Percentiles rank a stretch among this genome's conserved stretches.
phyloP scores from a whole-genome alignment of 2,113 vertebrate genomes.

The Chloropsis hardwickii region DNA sequence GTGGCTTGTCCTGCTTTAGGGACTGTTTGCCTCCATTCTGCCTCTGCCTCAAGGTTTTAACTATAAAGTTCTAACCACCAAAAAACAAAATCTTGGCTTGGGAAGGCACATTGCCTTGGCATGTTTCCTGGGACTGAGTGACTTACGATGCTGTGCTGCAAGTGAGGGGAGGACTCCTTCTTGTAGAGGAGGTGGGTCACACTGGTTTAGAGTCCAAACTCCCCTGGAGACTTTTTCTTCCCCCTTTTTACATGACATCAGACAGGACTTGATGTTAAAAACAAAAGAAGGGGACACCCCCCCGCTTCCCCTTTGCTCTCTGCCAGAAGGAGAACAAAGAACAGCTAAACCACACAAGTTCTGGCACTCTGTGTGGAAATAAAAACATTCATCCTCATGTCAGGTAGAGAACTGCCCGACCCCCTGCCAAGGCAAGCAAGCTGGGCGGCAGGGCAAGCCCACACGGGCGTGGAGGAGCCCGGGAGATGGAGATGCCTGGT shows the following conservation, averaged over 20 bases:
- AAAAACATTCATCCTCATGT: conserved; percentile 58
- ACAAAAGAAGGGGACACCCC: conserved; percentile 29
- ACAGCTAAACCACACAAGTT: conserved; percentile 42
- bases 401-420: conserved; percentile 47
- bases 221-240: background rate
- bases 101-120: background rate
- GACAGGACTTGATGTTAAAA: conserved; percentile 12
- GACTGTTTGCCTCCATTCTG: background rate
- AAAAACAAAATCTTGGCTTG: conserved; percentile 1
- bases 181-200: conserved; percentile 1
- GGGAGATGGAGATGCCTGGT: background rate
- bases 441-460: background rate
- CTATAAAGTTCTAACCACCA: background rate
- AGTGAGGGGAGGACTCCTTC: background rate
- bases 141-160: background rate
- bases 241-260: background rate
- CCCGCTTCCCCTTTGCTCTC: background rate
- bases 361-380: conserved; percentile 34
- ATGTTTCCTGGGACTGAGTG: background rate
- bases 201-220: background rate
- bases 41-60: conserved; percentile 3
- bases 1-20: background rate
- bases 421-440: conserved; percentile 41
- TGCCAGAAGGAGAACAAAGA: conserved; percentile 58
- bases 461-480: background rate